Evolutionary conservation across 2,888 invertebrate genomes (phyloP), one percentile per base, ranked within the genome.

Genomic region (Aelia acuminata): DNA sequence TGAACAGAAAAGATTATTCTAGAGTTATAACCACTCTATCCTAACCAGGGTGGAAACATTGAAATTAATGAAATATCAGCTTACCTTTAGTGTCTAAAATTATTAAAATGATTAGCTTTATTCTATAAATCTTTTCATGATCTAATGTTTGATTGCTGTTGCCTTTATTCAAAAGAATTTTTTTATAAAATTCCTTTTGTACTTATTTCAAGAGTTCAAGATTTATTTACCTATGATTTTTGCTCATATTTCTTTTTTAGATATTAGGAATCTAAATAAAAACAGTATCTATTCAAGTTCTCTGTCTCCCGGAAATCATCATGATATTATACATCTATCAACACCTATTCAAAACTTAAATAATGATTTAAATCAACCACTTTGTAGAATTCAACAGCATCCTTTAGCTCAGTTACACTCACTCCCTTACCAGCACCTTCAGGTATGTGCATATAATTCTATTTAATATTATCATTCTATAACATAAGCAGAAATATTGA

Each of bases 361-460:
- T 39, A 43, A 84, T 48, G 88, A 89, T 63, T 84, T 88, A 35
- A 88, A 39, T 53, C 57, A 84, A 43, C 11, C 70, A 84, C 20
- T 87, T 35, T 50, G 87, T 22, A 84, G 88, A 63, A 88, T 89
- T 26, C 90, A 90, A 85, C 89, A 89, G 31, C 89, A 90, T 47
- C 90, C 89, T 49, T 85, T 90, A 11, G 84, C 90, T 35, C 89
- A 89, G 43, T 53, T 90, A 53, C 90, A 89, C 53, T 89, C 89
- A n/a, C 39, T 90, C 50, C 90, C 89, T 50, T 89, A 89, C 43
- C 89, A 90, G 8, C 89, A 90, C 53, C 88, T 90, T 35, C 87
- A 84, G 87, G 88, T 89, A 20, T 53, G 49, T 31, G 10, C 2
- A 22, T 26, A 35, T 48, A 7, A 39, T 35, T 80, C n/a, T 49